phyloP scores from a whole-genome alignment of 2,797 vertebrate species.

The Melanotaenia parkinsoni region DNA sequence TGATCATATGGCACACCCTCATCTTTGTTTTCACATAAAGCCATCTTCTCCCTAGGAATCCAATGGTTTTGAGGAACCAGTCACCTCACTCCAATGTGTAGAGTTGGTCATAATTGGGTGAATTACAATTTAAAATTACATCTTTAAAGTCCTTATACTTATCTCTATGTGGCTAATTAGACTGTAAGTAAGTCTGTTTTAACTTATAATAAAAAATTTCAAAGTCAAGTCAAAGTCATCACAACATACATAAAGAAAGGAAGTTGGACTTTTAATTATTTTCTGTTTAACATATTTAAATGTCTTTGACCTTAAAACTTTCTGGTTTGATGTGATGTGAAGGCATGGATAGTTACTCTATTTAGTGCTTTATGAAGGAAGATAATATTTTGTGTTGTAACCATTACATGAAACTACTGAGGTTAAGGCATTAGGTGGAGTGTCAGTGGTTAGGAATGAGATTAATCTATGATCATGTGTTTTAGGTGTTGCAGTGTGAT shows the following conservation, averaged over 20 bases:
- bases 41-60: conserved; percentile 8
- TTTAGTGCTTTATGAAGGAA: not conserved
- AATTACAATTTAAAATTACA: not conserved
- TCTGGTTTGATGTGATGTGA: not conserved
- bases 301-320: not conserved
- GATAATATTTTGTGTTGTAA: not conserved
- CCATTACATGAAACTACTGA: not conserved
- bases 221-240: no score
- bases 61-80: not conserved
- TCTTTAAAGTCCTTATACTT: no score
- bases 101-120: not conserved
- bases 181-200: not conserved
- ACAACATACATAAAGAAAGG: not conserved
- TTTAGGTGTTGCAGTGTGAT: not conserved
- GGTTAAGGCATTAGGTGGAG: not conserved
- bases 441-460: not conserved
- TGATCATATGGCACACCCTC: conserved; percentile 32
- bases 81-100: not conserved
- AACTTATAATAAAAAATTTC: not conserved
- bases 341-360: not conserved
- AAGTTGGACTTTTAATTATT: not conserved
- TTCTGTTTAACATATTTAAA: not conserved
- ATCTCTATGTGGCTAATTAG: not conserved
- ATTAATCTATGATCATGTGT: not conserved
- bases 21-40: conserved; percentile 38